Conservation (phyloP, 2,113 vertebrate genomes). For the Oxyruncus cristatus region DNA sequence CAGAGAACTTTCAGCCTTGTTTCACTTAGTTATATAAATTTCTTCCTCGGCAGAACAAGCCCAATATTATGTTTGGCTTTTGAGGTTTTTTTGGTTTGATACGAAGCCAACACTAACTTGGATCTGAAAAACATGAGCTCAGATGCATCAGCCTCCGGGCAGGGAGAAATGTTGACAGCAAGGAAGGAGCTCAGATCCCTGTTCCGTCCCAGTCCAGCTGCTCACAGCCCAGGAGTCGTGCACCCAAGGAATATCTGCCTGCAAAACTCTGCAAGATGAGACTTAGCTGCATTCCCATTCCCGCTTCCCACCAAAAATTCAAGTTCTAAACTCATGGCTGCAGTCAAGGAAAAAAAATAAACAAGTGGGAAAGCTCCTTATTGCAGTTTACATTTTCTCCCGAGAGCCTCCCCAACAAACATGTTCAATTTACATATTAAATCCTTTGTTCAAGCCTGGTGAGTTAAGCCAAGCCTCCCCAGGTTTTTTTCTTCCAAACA, state of each 20-base stretch:
- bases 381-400: not conserved
- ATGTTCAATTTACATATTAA: not conserved
- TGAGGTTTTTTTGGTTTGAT: conserved; percentile 55
- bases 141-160: conserved; percentile 10
- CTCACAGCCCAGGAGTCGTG: not conserved
- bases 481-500: not conserved
- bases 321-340: not conserved
- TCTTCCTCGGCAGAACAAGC: conserved; percentile 53
- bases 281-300: not conserved
- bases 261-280: not conserved
- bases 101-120: conserved; percentile 46
- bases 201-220: not conserved
- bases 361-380: not conserved
- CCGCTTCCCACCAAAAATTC: not conserved
- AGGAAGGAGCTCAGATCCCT: not conserved
- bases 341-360: not conserved
- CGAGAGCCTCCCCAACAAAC: not conserved
- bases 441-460: not conserved
- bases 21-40: conserved; percentile 54
- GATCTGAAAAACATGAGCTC: conserved; percentile 31
- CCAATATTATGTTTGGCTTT: conserved; percentile 60
- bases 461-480: not conserved
- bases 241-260: not conserved
- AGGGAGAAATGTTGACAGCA: conserved; percentile 8
- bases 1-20: conserved; percentile 11